Conservation (phyloP, 1,140 invertebrate genomes). For the Phthorimaea operculella region DNA sequence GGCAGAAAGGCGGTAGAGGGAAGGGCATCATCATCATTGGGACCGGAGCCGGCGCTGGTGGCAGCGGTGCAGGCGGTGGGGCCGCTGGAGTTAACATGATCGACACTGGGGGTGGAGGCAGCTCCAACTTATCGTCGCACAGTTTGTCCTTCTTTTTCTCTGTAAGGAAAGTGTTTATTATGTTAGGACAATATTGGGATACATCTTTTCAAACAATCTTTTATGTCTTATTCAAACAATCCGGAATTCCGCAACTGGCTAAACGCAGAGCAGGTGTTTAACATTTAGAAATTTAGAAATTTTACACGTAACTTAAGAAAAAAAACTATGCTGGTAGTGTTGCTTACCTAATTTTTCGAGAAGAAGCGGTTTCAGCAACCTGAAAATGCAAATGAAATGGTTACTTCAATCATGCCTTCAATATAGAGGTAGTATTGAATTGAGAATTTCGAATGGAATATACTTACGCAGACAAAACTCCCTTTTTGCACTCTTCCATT, state of each 20-base stretch:
- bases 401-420: too few species aligned
- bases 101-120: constrained; percentile 18
- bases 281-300: too few species aligned
- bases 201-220: too few species aligned
- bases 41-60: constrained; percentile 10
- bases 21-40: constrained; percentile 10
- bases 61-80: constrained; percentile 11
- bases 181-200: neutral
- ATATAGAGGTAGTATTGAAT: too few species aligned
- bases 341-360: constrained; percentile 37
- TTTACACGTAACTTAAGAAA: too few species aligned
- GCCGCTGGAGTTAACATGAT: constrained; percentile 40
- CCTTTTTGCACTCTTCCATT: constrained; percentile 53
- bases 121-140: neutral
- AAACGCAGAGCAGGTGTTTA: too few species aligned
- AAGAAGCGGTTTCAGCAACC: constrained; percentile 45
- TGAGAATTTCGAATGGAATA: neutral
- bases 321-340: too few species aligned
- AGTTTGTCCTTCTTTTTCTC: constrained; percentile 14
- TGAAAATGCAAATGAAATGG: constrained; percentile 24
- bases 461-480: constrained; percentile 47
- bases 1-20: constrained; percentile 5
- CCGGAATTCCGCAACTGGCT: too few species aligned
- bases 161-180: constrained; percentile 19
- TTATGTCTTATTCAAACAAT: too few species aligned